A percentile compares a stretch with the other conserved stretches of the same genome.
Conservation (phyloP, 2,797 vertebrate species). For the Coranthus polyacanthus region DNA sequence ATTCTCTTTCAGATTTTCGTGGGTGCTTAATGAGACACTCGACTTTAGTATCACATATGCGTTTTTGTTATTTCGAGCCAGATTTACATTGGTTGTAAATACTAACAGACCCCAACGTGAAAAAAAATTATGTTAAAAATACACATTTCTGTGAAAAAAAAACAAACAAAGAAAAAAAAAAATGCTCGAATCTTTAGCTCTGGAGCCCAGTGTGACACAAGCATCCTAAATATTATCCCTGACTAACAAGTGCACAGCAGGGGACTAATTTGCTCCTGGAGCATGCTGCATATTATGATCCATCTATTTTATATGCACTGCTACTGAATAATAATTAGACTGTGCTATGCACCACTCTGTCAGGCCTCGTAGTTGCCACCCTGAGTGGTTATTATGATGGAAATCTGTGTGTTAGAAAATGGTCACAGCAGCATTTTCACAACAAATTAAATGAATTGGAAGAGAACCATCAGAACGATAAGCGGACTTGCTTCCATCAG, state of each 20-base stretch:
- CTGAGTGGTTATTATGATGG: conserved; percentile 16
- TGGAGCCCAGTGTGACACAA: neutral
- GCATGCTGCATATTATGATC: conserved; percentile 31
- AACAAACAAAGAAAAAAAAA: neutral
- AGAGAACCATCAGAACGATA: conserved; percentile 2
- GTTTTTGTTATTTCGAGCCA: too few relatives aligned
- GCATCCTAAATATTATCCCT: conserved; percentile 11
- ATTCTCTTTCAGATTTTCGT: too few relatives aligned
- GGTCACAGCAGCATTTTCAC: neutral
- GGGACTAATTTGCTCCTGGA: conserved; percentile 29
- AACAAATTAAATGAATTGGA: neutral
- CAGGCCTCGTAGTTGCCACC: conserved; percentile 12
- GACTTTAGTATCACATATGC: too few relatives aligned
- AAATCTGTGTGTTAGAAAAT: neutral
- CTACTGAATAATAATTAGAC: conserved; percentile 34
- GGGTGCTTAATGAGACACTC: too few relatives aligned
- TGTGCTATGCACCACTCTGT: conserved; percentile 32
- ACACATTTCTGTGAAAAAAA: neutral
- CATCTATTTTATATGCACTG: conserved; percentile 26
- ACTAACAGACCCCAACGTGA: neutral
- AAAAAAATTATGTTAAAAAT: conserved; percentile 7
- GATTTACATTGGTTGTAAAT: too few relatives aligned
- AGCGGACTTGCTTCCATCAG: neutral
- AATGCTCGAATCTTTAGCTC: neutral
- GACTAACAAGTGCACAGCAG: conserved; percentile 8